Base-by-base conservation (phyloP, 1,140 invertebrate genomes). In the Trachymyrmex cornetzi region DNA sequence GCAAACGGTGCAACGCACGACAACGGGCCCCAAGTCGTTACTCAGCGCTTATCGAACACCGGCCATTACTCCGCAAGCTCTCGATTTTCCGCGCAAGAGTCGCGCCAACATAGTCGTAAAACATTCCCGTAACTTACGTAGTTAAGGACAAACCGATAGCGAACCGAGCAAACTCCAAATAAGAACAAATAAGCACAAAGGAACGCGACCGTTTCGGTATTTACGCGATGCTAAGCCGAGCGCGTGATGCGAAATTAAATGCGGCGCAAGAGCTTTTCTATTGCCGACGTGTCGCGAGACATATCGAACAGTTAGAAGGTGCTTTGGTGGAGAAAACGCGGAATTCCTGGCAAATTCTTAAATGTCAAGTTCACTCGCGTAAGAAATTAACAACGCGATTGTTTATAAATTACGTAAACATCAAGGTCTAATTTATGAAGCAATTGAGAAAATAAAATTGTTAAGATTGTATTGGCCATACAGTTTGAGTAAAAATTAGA, bases 31-130 rank as follows among this genome's bases (percentile, higher is more conserved):
- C 34, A n/a, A 67, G 53, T 72, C 67, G 80, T 82, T 82, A 82
- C 55, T 82, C 80, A 82, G 67, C 80, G 80, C 69, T 82, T 82
- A 82, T 82, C 80, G 80, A 82, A 82, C 67, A 72, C 67, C 66
- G 80, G 80, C 80, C 69, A 82, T 82, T 82, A 82, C 80, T 82
- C 38, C 80, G 80, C 67, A 19, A 55, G 30, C 30, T 14, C n/a
- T 9, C 67, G 80, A 82, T 82, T 82, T 82, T 82, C 80, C 67
- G 53, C 55, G 67, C 55, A 48, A 74, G 67, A 82, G 24, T 82
- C 80, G 67, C 67, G 53, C 67, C 80, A 48, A 59, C 69, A 19
- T n/a, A n/a, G n/a, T 75, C 80, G 80, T 82, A 82, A 84, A 84
- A 75, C 80, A 75, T 61, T 82, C 67, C 44, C 80, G 80, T 84